Evolutionary conservation across 2,888 invertebrate species (phyloP), one percentile per base, ranked within the genome.

Genomic region (Sialis fuliginosa): DNA sequence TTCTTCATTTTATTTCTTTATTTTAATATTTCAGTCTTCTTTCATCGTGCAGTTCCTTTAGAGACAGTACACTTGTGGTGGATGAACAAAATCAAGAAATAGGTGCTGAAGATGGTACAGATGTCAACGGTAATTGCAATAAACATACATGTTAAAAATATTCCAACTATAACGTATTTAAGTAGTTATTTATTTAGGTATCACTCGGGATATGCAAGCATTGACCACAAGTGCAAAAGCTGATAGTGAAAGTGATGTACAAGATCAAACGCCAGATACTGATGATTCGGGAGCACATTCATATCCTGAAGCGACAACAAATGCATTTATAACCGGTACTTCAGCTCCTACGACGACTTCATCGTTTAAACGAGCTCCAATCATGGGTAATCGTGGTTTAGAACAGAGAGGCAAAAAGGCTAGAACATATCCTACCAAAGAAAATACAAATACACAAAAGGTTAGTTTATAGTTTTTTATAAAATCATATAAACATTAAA

Each of bases 1-100:
- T 8, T 39, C 13, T 39, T 39, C 5, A 22, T 46, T n/a, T 39
- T 30, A 32, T 40, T 40, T 49, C 50, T 57, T 56, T 55, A 52
- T 55, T 56, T 57, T 52, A 53, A 53, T 22, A 4, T 68, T 68
- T 58, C 73, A 83, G 82, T 69, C 66, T 84, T 66, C 70, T 84
- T 62, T 83, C 82, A 57, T 83, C 82, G 62, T 83, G 80, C 75
- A 86, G 85, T 65, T 88, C 88, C 45, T 88, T 87, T 69, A 77
- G 86, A 56, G 86, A 86, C 67, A 84, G 85, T 52, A 81, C 83
- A 53, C 82, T 80, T 62, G 70, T 69, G 52, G 64, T 68, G 44
- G 81, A 81, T 56, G 83, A 82, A 53, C 72, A 68, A 51, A 69
- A 69, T 55, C 71, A 68, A 50, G 67, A 68, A 49, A 69, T 68